Conservation (phyloP, 2,113 vertebrate genomes). For the Anhinga rufa region DNA sequence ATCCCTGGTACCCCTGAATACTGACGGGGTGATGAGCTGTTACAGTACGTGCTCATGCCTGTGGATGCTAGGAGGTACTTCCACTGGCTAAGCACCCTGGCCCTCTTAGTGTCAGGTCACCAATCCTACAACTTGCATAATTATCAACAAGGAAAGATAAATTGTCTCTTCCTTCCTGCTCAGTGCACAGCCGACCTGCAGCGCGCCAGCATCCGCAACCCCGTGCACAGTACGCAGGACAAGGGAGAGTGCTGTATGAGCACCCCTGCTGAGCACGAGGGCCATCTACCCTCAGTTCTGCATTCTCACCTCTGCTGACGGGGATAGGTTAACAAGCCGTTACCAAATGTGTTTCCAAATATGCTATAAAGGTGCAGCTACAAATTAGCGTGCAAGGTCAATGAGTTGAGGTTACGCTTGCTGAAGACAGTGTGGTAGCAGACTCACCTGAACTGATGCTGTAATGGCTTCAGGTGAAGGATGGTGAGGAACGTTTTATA, state of each 20-base stretch:
- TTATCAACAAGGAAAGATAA: not conserved
- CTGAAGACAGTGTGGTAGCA: not conserved
- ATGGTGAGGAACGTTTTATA: not conserved
- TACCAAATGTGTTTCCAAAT: not conserved
- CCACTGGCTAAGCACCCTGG: not conserved
- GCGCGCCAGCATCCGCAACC: accelerated
- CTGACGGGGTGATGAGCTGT: accelerated
- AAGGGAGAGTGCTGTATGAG: not conserved
- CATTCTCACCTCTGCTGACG: not conserved
- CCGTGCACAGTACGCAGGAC: accelerated
- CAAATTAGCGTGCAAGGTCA: not conserved
- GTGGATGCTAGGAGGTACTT: not conserved
- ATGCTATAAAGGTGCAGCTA: not conserved
- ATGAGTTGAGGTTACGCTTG: accelerated
- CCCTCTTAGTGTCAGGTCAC: not conserved
- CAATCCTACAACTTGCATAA: not conserved
- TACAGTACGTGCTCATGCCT: accelerated
- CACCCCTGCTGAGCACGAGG: not conserved
- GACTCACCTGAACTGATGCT: not conserved
- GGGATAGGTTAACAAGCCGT: not conserved
- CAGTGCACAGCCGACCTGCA: not conserved
- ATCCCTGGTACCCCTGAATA: not conserved
- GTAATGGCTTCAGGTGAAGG: not conserved
- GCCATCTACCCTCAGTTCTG: not conserved
- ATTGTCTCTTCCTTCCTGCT: not conserved